These are phyloP conservation scores for Ischnus inquisitorius DNA, from an alignment of 2,888 invertebrate species.

Conservation along the genomic window DNA sequence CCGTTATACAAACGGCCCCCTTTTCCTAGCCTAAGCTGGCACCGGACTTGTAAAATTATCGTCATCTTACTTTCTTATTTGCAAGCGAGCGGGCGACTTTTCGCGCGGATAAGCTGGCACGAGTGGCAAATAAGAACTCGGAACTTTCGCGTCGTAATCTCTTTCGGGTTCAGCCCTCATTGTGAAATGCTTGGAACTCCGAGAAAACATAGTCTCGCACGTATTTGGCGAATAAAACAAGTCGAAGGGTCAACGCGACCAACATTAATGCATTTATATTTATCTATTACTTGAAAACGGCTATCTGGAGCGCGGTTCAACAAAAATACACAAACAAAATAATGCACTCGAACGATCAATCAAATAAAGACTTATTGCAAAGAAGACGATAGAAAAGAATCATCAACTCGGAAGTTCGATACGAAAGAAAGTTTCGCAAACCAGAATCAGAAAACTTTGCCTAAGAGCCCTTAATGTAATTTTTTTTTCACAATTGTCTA, in stretches of 20 bases:
- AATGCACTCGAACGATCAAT: no score
- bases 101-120: conserved; percentile 62
- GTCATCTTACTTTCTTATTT: conserved; percentile 33
- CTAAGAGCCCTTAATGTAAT: no score
- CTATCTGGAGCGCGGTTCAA: no score
- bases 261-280: neutral
- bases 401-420: no score
- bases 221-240: neutral
- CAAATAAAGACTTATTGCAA: no score
- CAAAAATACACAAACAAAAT: no score
- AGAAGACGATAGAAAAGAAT: no score
- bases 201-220: neutral
- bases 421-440: no score
- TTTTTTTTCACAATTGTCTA: no score
- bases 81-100: conserved; percentile 65
- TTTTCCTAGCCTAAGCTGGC: conserved; percentile 52
- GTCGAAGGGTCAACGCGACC: neutral
- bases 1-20: conserved; percentile 77
- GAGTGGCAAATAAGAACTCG: conserved; percentile 63
- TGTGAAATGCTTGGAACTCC: neutral
- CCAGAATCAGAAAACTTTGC: no score
- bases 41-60: conserved; percentile 51
- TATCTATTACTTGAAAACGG: neutral
- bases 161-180: conserved; percentile 2
- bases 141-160: conserved; percentile 20